A percentile compares a stretch with the other conserved stretches of the same genome.
phyloP scores from a whole-genome alignment of 2,797 vertebrate species.

The Sebastes itinus region DNA sequence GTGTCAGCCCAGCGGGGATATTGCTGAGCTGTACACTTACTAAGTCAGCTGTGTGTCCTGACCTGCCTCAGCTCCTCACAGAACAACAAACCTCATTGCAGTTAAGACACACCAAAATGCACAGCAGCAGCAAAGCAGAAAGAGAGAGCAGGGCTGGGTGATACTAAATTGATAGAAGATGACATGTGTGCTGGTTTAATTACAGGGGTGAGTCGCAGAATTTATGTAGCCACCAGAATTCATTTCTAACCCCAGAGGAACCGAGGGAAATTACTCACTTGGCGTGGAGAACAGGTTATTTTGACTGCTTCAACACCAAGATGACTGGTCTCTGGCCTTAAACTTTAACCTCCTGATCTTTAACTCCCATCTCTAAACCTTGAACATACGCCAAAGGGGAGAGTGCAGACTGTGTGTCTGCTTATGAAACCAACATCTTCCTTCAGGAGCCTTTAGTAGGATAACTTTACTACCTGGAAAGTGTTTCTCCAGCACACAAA shows the following conservation, averaged over 20 bases:
- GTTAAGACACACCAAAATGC: not conserved
- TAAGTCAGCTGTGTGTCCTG: conserved; percentile 56
- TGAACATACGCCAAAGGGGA: not conserved
- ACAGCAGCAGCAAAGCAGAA: not conserved
- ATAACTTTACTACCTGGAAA: conserved; percentile 32
- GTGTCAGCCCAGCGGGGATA: conserved; percentile 44
- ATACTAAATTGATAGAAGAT: conserved; percentile 6
- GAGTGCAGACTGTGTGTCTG: conserved; percentile 6
- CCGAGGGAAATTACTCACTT: conserved; percentile 10
- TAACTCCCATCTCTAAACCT: not conserved
- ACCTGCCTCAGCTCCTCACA: conserved; percentile 57
- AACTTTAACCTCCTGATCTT: not conserved
- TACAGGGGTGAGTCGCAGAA: conserved; percentile 36
- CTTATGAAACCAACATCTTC: conserved; percentile 2
- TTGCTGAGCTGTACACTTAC: conserved; percentile 51
- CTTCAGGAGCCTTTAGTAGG: not conserved
- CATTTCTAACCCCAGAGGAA: conserved; percentile 34
- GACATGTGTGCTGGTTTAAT: conserved; percentile 46
- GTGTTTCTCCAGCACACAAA: conserved; percentile 23
- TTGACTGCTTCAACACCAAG: conserved; percentile 1
- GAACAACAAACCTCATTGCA: not conserved
- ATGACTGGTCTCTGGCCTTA: not conserved
- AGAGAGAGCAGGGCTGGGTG: not conserved
- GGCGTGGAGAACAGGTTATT: conserved; percentile 19
- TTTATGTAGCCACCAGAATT: conserved; percentile 50